Evolutionary conservation across 2,888 invertebrate species (phyloP).

Genomic region (Scelioninae gen. 2): DNA sequence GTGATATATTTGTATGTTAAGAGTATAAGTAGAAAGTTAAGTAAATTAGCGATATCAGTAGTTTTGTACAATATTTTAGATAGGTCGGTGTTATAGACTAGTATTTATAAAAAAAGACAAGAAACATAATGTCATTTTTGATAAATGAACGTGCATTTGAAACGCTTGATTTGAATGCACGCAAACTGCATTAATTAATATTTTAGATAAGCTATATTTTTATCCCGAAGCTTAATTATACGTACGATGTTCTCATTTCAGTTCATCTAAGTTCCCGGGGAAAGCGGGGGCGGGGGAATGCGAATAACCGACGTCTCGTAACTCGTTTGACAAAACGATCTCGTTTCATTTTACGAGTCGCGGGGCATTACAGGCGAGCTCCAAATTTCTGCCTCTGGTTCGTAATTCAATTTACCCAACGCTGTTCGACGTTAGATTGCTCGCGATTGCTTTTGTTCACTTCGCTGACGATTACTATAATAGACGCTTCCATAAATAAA

Average conservation of each 20-base stretch:
- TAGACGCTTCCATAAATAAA: constrained; percentile 59
- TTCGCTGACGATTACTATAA: constrained; percentile 59
- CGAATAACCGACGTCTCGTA: constrained; percentile 57
- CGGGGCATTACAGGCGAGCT: constrained; percentile 58
- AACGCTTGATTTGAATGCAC: too few relatives aligned
- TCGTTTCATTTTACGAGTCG: constrained; percentile 60
- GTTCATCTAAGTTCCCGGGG: constrained; percentile 49
- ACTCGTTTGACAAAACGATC: constrained; percentile 59
- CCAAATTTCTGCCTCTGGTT: constrained; percentile 60
- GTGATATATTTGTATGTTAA: constrained; percentile 50
- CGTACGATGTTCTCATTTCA: constrained; percentile 56
- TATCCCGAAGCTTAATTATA: too few relatives aligned
- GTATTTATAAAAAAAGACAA: too few relatives aligned
- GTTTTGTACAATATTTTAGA: constrained; percentile 30
- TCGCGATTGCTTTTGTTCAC: constrained; percentile 61
- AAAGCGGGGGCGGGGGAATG: constrained; percentile 8
- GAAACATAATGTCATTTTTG: too few relatives aligned
- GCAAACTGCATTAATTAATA: too few relatives aligned
- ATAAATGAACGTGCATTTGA: too few relatives aligned
- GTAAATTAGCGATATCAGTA: constrained; percentile 38
- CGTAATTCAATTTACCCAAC: constrained; percentile 60
- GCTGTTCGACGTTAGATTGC: constrained; percentile 60
- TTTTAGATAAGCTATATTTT: too few relatives aligned
- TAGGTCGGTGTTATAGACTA: too few relatives aligned
- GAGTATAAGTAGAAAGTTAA: constrained; percentile 21